These are phyloP conservation scores for Rhabditoides inermis DNA, from an alignment of 2,888 invertebrate species.

Conservation along the genomic window DNA sequence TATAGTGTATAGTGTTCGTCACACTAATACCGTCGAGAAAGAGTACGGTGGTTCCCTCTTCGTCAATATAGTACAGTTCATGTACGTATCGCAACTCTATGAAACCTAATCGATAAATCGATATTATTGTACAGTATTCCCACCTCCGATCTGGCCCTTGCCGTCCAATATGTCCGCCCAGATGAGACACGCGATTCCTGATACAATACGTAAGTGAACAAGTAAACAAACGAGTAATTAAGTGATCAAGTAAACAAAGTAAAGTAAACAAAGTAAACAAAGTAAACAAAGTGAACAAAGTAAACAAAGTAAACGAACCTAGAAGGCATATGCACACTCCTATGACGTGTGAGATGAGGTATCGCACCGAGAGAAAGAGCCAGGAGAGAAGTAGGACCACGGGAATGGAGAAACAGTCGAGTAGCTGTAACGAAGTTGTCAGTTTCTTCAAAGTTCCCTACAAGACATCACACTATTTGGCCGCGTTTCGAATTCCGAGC, in stretches of 20 bases:
- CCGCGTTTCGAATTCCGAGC: too few species aligned
- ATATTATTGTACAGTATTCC: not conserved
- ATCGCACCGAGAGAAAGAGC: conserved; percentile 68
- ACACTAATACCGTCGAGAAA: too few species aligned
- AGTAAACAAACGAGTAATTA: too few species aligned
- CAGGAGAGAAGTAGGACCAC: conserved; percentile 72
- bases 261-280: too few species aligned
- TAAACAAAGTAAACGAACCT: too few species aligned
- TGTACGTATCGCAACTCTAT: not conserved
- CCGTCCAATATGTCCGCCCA: conserved; percentile 69
- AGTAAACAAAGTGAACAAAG: too few species aligned
- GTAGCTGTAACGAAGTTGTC: conserved; percentile 64
- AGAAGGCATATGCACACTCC: too few species aligned
- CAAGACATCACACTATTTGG: not conserved
- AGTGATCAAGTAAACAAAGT: too few species aligned
- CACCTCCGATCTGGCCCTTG: conserved; percentile 31
- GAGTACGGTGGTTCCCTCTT: too few species aligned
- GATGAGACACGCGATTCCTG: conserved; percentile 74
- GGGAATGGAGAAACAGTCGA: conserved; percentile 77
- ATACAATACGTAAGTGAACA: too few species aligned
- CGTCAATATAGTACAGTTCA: too few species aligned
- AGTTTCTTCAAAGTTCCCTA: not conserved
- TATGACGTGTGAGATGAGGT: conserved; percentile 52
- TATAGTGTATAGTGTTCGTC: too few species aligned
- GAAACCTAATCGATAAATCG: not conserved